A percentile compares a stretch with the other conserved stretches of the same genome.
phyloP scores from a whole-genome alignment of 2,797 vertebrate genomes.

The Manis javanica region DNA sequence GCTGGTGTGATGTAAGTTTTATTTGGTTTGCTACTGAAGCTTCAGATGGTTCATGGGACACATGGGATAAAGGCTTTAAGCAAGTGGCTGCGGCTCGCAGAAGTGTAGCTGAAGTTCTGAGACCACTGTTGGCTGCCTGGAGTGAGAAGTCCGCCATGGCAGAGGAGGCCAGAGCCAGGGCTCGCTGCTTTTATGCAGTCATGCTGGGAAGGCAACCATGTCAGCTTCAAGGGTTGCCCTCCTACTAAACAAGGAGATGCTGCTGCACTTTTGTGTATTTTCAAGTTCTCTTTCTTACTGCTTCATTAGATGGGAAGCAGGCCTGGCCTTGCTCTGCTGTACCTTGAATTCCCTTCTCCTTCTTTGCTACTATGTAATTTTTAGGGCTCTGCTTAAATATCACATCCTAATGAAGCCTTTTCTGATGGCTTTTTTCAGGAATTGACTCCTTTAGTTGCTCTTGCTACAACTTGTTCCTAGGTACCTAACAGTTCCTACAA shows the following conservation, averaged over 20 bases:
- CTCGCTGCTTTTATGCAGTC: neutral
- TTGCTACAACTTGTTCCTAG: neutral
- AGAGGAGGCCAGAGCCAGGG: neutral
- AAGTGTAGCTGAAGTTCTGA: neutral
- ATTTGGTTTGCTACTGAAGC: neutral
- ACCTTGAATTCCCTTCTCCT: neutral
- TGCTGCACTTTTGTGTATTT: neutral
- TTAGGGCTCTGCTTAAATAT: neutral
- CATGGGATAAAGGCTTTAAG: neutral
- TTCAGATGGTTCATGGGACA: neutral
- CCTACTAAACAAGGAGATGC: neutral
- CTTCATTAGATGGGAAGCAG: neutral
- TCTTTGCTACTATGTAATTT: neutral
- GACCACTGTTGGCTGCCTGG: neutral
- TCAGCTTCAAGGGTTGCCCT: neutral
- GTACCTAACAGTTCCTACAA: neutral
- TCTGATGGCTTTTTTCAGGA: neutral
- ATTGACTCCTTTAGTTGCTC: neutral
- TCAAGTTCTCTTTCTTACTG: neutral
- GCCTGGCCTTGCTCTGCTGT: neutral
- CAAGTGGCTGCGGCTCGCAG: neutral
- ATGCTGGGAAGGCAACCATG: fast-evolving
- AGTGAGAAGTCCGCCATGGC: neutral
- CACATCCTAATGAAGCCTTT: neutral
- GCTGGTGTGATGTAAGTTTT: neutral